Conservation (phyloP, 2,888 invertebrate species). For the Tanytarsus gracilentus region DNA sequence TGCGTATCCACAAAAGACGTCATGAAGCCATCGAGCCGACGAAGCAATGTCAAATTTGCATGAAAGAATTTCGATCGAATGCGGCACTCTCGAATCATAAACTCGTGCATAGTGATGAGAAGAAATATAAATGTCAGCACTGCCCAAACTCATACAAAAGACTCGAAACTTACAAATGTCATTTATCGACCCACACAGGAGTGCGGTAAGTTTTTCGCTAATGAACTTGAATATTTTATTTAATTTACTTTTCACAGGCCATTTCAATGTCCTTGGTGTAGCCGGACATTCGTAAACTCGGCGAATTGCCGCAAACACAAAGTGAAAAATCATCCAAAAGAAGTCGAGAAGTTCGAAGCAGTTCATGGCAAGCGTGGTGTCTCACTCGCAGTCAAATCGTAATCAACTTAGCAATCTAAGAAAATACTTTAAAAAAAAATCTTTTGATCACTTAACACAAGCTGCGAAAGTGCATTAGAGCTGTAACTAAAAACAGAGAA, state of each 20-base stretch:
- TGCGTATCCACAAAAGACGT: slow-evolving; percentile 5
- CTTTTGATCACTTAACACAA: neutral
- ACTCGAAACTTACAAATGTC: slow-evolving; percentile 15
- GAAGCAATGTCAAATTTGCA: slow-evolving; percentile 5
- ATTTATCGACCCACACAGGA: slow-evolving; percentile 4
- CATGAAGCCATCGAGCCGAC: neutral
- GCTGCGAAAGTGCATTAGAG: too few relatives aligned
- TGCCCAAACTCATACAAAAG: slow-evolving; percentile 16
- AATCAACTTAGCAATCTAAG: neutral
- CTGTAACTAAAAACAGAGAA: neutral
- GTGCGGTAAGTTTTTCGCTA: neutral
- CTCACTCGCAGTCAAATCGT: neutral
- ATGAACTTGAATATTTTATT: neutral
- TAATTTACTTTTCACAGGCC: neutral
- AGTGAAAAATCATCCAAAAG: slow-evolving; percentile 10
- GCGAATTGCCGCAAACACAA: slow-evolving; percentile 24
- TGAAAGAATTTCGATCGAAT: slow-evolving; percentile 8
- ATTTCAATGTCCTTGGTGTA: neutral
- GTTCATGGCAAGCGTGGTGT: slow-evolving; percentile 18
- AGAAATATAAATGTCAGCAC: slow-evolving; percentile 13
- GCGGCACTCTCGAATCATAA: slow-evolving; percentile 18
- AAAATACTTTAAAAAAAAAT: neutral
- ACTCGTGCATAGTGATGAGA: slow-evolving; percentile 12
- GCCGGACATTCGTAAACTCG: slow-evolving; percentile 11
- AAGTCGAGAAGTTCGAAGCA: slow-evolving; percentile 12